Evolutionary conservation across 2,113 vertebrate genomes (phyloP), one percentile per base, ranked within the genome.

Genomic region (Bagarius yarrelli): DNA sequence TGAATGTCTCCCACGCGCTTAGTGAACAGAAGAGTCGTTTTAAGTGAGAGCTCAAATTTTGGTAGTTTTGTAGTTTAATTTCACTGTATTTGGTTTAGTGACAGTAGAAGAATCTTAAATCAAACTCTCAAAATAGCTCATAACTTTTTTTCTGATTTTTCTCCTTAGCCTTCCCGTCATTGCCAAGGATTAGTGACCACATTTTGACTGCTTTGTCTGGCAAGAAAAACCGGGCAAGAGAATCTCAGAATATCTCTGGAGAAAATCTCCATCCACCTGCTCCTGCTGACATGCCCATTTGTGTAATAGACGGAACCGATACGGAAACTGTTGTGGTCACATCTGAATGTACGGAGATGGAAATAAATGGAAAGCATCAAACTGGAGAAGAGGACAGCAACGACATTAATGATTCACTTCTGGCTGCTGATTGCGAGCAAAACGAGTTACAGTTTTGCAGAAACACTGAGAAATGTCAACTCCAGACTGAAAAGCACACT

Each of bases 171-270:
- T 76, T 40, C 0, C 34, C 73, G 3, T 47, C 47, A 4, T 19
- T 50, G 3, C 18, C 40, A 2, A 16, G 14, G 44, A 16, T 50
- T 23, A 15, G 55, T 19, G 64, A 81, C 32, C 76, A 32, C 64
- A 80, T 84, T 72, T 32, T 84, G 1, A 71, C 64, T n/a, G 74
- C 55, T 56, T 19, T 84, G 32, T 76, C 78, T 76, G 77, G 61
- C 13, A 84, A 76, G 25, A 55, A 3, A 32, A 57, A 32, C 9
- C 8, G 11, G 25, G 4, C 15, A 44, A 12, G n/a, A n/a, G n/a
- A n/a, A n/a, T n/a, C 52, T 47, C 72, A 55, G n/a, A 25, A 32
- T 5, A 70, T 47, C 32, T 14, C 74, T 1, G 64, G 55, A 19
- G 52, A 44, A 8, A 6, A 14, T 5, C 59, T 63, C 18, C 30